These are phyloP conservation scores for Stratiomys singularior DNA, from an alignment of 2,888 invertebrate genomes.

Conservation along the genomic window DNA sequence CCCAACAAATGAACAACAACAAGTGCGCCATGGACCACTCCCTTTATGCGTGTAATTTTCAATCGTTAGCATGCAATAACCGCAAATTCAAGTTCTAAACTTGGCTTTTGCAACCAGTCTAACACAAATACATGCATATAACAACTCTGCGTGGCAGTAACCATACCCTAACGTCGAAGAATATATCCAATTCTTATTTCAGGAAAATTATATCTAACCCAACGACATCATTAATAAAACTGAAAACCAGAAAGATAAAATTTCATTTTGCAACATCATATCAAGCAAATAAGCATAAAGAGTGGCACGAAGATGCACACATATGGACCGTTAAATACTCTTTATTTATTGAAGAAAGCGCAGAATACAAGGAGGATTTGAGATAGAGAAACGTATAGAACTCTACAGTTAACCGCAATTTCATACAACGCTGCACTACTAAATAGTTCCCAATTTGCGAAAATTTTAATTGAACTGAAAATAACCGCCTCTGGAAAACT, in stretches of 20 bases:
- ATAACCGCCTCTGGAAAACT: neutral
- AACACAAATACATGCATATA: no score
- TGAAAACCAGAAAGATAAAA: constrained; percentile 19
- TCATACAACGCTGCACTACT: neutral
- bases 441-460: constrained; percentile 17
- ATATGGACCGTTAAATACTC: neutral
- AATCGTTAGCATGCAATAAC: no score
- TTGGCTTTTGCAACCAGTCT: no score
- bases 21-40: no score
- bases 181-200: neutral
- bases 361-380: neutral
- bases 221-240: constrained; percentile 19
- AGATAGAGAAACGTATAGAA: neutral
- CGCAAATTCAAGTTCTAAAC: no score
- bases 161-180: neutral
- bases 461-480: constrained; percentile 17
- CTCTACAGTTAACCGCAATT: neutral
- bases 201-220: constrained; percentile 20
- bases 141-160: no score
- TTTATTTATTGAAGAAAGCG: no score
- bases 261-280: constrained; percentile 1
- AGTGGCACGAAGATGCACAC: neutral
- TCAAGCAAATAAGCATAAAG: neutral
- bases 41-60: no score
- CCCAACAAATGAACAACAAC: no score